Evolutionary conservation across 2,888 invertebrate genomes (phyloP).

Genomic region (Lasioglossum vierecki): DNA sequence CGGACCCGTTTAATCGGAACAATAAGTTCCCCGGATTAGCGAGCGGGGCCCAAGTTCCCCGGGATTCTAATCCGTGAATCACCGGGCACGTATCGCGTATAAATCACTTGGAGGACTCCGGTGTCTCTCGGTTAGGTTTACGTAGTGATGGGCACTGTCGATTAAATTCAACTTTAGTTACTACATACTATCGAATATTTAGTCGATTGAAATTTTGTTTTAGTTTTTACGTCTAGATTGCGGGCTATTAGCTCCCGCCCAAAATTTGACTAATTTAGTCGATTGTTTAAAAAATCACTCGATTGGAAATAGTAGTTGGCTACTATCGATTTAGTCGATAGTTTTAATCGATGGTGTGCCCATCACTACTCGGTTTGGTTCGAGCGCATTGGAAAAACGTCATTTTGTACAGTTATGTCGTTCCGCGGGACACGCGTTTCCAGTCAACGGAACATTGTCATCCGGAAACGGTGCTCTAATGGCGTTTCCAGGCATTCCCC

Average conservation of each 20-base stretch:
- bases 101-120: background rate
- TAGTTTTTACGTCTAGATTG: too few relatives aligned
- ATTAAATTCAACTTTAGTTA: too few relatives aligned
- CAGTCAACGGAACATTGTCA: constrained; percentile 37
- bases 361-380: background rate
- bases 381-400: constrained; percentile 5
- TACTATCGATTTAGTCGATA: too few relatives aligned
- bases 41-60: background rate
- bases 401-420: constrained; percentile 18
- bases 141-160: too few relatives aligned
- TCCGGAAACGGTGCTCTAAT: constrained; percentile 46
- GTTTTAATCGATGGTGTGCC: too few relatives aligned
- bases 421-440: constrained; percentile 15
- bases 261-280: too few relatives aligned
- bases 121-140: background rate
- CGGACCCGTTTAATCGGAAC: background rate
- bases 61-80: background rate
- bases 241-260: too few relatives aligned
- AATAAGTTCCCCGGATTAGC: constrained; percentile 1
- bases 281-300: too few relatives aligned
- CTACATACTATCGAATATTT: too few relatives aligned
- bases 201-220: too few relatives aligned
- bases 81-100: background rate
- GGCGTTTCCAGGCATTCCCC: constrained; percentile 46
- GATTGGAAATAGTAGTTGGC: too few relatives aligned